Percentiles rank a stretch among this genome's conserved stretches.
Conservation (phyloP, 2,888 invertebrate species). For the Scaptomyza polygonia region DNA sequence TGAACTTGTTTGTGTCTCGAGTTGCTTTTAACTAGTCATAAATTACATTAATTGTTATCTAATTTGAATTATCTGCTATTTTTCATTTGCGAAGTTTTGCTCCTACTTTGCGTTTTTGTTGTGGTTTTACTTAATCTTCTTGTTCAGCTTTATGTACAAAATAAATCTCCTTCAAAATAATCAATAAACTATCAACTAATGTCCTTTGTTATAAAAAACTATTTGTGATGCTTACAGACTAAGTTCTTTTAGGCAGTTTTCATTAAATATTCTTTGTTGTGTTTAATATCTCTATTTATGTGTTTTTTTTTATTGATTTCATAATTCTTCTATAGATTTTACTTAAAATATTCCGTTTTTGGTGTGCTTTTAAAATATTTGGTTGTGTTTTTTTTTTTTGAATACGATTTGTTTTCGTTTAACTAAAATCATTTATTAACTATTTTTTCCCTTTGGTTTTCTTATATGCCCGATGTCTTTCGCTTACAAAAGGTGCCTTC, state of each 20-base stretch:
- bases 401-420: conserved; percentile 25
- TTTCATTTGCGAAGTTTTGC: conserved; percentile 82
- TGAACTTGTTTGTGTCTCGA: conserved; percentile 58
- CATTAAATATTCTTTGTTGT: conserved; percentile 71
- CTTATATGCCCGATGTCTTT: conserved; percentile 39
- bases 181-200: conserved; percentile 34
- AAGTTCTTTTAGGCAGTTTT: conserved; percentile 80
- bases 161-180: conserved; percentile 22
- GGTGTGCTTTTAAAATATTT: conserved; percentile 56
- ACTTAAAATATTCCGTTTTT: conserved; percentile 38
- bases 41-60: conserved; percentile 66
- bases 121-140: conserved; percentile 36
- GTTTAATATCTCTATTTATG: conserved; percentile 56
- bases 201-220: conserved; percentile 41
- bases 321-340: conserved; percentile 43
- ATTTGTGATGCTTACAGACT: conserved; percentile 64
- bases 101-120: conserved; percentile 74
- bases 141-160: conserved; percentile 51
- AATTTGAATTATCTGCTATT: conserved; percentile 60
- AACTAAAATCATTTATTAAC: conserved; percentile 65
- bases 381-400: too few species aligned
- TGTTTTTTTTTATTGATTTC: conserved; percentile 41
- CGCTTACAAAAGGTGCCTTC: conserved; percentile 66
- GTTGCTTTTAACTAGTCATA: conserved; percentile 51
- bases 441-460: conserved; percentile 39